These are phyloP conservation scores for Narcine bancroftii DNA, from an alignment of 2,113 vertebrate genomes.

Conservation along the genomic window DNA sequence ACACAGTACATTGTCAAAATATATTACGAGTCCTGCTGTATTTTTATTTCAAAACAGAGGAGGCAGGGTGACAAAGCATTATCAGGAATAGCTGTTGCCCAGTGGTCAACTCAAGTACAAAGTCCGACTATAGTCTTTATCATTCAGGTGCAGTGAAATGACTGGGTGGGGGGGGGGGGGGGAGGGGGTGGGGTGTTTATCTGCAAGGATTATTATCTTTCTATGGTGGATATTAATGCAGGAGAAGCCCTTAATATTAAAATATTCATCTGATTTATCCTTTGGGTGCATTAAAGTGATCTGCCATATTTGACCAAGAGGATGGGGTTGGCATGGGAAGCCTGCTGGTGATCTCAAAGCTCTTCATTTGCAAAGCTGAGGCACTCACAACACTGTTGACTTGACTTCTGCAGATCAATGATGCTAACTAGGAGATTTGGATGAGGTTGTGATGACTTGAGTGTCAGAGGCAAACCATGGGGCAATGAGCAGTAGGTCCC, in stretches of 20 bases:
- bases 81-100: not conserved
- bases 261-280: not conserved
- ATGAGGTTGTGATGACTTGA: not conserved
- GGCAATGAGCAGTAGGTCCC: not conserved
- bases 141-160: not conserved
- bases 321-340: too few relatives aligned
- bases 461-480: not conserved
- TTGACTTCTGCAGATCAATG: not conserved
- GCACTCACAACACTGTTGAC: not conserved
- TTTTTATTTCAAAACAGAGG: slow-evolving; percentile 11
- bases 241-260: not conserved
- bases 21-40: not conserved
- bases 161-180: too few relatives aligned
- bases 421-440: not conserved
- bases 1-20: not conserved
- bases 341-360: not conserved
- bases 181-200: not conserved
- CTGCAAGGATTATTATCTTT: not conserved
- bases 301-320: not conserved
- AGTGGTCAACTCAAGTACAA: too few relatives aligned
- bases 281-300: not conserved
- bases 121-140: too few relatives aligned
- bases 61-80: not conserved
- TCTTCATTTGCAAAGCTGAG: not conserved
- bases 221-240: not conserved